These are phyloP conservation scores for Adoxophyes honmai DNA, from an alignment of 1,140 invertebrate species.

Conservation along the genomic window DNA sequence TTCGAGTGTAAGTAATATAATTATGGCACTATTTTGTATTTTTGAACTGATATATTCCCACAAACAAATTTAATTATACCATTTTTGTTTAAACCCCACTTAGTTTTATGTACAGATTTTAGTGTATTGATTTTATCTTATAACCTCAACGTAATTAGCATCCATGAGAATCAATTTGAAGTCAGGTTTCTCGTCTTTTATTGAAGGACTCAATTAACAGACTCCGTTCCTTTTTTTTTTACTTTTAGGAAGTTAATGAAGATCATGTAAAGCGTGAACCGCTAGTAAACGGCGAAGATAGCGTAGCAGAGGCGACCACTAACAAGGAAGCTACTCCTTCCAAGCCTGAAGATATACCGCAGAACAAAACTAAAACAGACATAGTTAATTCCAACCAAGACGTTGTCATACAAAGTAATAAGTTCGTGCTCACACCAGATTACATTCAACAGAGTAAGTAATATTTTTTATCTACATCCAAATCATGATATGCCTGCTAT, in stretches of 20 bases:
- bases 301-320: constrained; percentile 48
- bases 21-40: background rate
- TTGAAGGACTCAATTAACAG: constrained; percentile 19
- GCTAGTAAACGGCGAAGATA: constrained; percentile 64
- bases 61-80: constrained; percentile 45
- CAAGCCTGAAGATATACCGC: constrained; percentile 62
- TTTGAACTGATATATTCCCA: constrained; percentile 66
- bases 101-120: constrained; percentile 16
- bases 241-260: constrained; percentile 59
- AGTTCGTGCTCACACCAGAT: constrained; percentile 91
- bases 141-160: no score
- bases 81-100: constrained; percentile 35
- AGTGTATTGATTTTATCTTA: no score
- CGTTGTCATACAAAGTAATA: constrained; percentile 75
- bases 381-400: constrained; percentile 65
- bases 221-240: constrained; percentile 38
- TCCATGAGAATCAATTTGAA: no score
- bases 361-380: constrained; percentile 58
- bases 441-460: constrained; percentile 92
- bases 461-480: no score
- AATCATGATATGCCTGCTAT: no score
- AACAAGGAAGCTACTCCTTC: constrained; percentile 58
- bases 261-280: constrained; percentile 56
- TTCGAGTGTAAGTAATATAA: background rate
- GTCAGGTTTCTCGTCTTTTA: no score